Evolutionary conservation across 2,888 invertebrate species (phyloP), one percentile per base, ranked within the genome.

Genomic region (Brachyptera putata): DNA sequence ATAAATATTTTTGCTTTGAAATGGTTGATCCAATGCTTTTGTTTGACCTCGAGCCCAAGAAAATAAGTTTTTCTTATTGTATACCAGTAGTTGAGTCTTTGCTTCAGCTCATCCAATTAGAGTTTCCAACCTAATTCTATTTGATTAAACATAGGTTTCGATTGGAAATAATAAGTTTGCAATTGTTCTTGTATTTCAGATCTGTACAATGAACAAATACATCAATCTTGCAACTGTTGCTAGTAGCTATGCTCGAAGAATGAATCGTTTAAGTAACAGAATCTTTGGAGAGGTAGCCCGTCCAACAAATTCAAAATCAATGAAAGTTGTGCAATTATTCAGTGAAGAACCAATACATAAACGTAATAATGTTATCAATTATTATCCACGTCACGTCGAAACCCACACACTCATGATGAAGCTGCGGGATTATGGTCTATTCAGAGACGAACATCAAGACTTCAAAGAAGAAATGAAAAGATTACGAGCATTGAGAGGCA

Each of bases 211-310:
- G 30, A 7, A 30, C 30, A 30, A 30, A 30, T 93, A 93, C 70
- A 75, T 80, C 0, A 79, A 87, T 63, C 75, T 93, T 43, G 79
- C 84, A 9, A 86, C 86, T 67, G 77, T 82, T 30, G 77, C 84
- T 0, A 89, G 92, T 0, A 86, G 84, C 69, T 96, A 95, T 73
- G 90, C 92, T 0, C 81, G 79, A 1, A 82, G 91, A 48, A 95
- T 96, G 93, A 86, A 87, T 66, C 82, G 86, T 46, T 78, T 96
- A 14, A 91, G 93, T 24, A 89, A 91, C 69, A 80, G 88, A 66
- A 95, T 95, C 68, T 95, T 95, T 72, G 90, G 90, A 0, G 94
- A 95, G 76, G 89, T 93, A 1, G 84, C 84, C 0, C 80, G 89
- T 58, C 83, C 86, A 0, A 93, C 91, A 0, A 85, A 84, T 69